Percentiles rank a stretch among this genome's conserved stretches.
Conservation (phyloP, 2,113 vertebrate genomes). For the Sebastes schlegelii region DNA sequence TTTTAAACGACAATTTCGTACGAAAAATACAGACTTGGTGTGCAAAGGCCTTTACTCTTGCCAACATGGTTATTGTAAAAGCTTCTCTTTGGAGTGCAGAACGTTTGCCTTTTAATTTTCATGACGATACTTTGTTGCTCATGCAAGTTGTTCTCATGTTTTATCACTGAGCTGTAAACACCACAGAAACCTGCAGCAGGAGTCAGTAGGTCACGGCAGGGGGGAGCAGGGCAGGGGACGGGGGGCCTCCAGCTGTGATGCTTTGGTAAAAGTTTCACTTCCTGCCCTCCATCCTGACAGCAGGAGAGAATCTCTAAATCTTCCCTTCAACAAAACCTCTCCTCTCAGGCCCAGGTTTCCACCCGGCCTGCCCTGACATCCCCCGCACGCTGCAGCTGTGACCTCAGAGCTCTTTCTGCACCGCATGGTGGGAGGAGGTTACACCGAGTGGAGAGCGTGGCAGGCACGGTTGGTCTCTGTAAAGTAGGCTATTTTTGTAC, state of each 20-base stretch:
- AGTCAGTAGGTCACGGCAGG: slow-evolving; percentile 66
- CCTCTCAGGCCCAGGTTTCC: slow-evolving; percentile 66
- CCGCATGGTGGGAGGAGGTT: slow-evolving; percentile 68
- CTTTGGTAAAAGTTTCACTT: slow-evolving; percentile 71
- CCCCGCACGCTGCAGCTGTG: slow-evolving; percentile 73
- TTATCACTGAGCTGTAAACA: slow-evolving; percentile 68
- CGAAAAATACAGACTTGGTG: no score
- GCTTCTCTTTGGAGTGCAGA: not conserved
- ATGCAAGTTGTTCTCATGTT: slow-evolving; percentile 56
- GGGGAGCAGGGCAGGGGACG: not conserved
- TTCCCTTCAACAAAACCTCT: slow-evolving; percentile 62
- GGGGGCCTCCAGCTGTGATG: slow-evolving; percentile 68
- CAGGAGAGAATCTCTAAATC: slow-evolving; percentile 70
- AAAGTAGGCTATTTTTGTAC: slow-evolving; percentile 61
- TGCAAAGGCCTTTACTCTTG: no score
- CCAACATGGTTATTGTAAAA: not conserved
- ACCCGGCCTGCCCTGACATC: slow-evolving; percentile 64
- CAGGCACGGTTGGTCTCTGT: slow-evolving; percentile 53
- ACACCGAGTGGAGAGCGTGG: slow-evolving; percentile 50
- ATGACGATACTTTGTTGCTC: slow-evolving; percentile 24
- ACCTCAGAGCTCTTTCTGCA: slow-evolving; percentile 72
- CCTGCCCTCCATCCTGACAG: slow-evolving; percentile 66
- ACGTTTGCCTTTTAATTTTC: not conserved
- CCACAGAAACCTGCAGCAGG: slow-evolving; percentile 68
- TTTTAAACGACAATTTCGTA: no score